A percentile compares a stretch with the other conserved stretches of the same genome.
These are phyloP conservation scores for Tenebrio molitor DNA, from an alignment of 1,140 invertebrate genomes.

Conservation along the genomic window DNA sequence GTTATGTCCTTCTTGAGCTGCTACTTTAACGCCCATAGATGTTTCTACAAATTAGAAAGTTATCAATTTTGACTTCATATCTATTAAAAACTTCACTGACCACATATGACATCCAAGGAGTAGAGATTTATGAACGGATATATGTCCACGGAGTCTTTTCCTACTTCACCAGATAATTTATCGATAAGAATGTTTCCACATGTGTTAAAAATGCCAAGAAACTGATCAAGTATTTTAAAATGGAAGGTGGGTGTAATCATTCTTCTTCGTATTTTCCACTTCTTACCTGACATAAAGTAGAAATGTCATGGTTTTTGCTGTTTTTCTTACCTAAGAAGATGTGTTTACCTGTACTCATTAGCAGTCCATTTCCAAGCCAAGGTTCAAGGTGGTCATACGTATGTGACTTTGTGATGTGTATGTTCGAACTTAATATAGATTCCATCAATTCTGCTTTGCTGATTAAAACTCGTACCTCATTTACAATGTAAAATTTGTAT, in stretches of 20 bases:
- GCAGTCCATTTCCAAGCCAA: conserved; percentile 15
- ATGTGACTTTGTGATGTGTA: conserved; percentile 28
- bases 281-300: conserved; percentile 3
- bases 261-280: conserved; percentile 80
- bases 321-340: background rate
- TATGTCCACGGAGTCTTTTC: conserved; percentile 71
- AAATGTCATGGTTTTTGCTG: too few species aligned
- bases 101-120: conserved; percentile 86
- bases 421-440: conserved; percentile 3
- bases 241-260: conserved; percentile 86
- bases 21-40: conserved; percentile 50
- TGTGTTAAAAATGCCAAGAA: conserved; percentile 81
- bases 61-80: conserved; percentile 13
- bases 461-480: background rate
- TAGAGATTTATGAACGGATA: conserved; percentile 76
- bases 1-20: conserved; percentile 48
- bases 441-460: conserved; percentile 2
- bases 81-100: conserved; percentile 67
- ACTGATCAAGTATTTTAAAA: conserved; percentile 83
- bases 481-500: conserved; percentile 11
- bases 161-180: conserved; percentile 64
- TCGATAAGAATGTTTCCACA: conserved; percentile 77
- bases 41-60: conserved; percentile 47
- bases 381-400: conserved; percentile 15
- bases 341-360: conserved; percentile 24